Evolutionary conservation across 1,140 invertebrate species (phyloP).

Genomic region (Drosophila asahinai): DNA sequence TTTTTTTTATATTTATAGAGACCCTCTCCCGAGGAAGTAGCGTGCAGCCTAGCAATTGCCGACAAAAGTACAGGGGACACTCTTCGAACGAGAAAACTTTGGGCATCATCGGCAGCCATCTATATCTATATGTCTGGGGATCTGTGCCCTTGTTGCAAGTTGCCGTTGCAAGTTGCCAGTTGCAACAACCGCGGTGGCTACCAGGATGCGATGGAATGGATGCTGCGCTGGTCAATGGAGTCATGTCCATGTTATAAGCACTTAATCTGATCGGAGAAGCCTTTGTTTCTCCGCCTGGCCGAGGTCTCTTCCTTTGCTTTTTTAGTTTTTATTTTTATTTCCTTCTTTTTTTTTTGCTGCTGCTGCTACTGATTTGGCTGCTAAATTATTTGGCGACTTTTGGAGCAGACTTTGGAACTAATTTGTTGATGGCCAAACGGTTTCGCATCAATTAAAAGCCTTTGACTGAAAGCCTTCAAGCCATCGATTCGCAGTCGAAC

Average conservation of each 20-base stretch:
- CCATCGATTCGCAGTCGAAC: constrained; percentile 26
- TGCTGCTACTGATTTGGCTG: constrained; percentile 14
- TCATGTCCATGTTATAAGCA: constrained; percentile 83
- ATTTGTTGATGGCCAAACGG: constrained; percentile 62
- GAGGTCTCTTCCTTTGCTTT: constrained; percentile 22
- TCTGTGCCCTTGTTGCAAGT: constrained; percentile 5
- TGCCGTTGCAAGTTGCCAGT: not conserved
- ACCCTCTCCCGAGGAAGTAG: constrained; percentile 10
- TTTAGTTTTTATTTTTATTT: constrained; percentile 3
- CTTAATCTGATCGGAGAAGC: constrained; percentile 74
- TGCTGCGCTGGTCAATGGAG: constrained; percentile 71
- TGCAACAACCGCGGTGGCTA: constrained; percentile 17
- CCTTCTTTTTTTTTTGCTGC: not conserved
- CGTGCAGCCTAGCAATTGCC: constrained; percentile 46
- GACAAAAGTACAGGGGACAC: constrained; percentile 45
- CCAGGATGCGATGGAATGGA: constrained; percentile 37
- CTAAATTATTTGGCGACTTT: constrained; percentile 75
- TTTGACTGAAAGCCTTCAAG: constrained; percentile 80
- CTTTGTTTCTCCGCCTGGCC: constrained; percentile 62
- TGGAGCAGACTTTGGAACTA: constrained; percentile 52
- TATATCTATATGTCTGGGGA: constrained; percentile 47
- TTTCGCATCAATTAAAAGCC: constrained; percentile 71
- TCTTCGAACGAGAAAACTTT: constrained; percentile 10
- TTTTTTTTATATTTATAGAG: not conserved
- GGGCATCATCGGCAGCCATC: constrained; percentile 46